A percentile compares a stretch with the other conserved stretches of the same genome.
Evolutionary conservation across 2,797 vertebrate genomes (phyloP).

Genomic region (Enteromius afrohamiltoni): DNA sequence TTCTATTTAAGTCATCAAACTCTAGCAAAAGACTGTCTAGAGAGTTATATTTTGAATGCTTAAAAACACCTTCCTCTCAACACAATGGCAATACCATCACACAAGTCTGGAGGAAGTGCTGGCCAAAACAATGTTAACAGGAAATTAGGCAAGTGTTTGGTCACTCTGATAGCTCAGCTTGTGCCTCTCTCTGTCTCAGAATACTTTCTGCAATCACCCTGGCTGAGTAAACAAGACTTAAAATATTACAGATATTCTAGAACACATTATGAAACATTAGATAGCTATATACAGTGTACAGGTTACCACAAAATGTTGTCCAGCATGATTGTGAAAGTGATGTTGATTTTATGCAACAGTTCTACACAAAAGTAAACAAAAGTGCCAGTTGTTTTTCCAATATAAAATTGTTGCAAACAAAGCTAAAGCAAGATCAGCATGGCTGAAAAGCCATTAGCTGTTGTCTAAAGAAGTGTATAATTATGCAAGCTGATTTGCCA

Average conservation of each 20-base stretch:
- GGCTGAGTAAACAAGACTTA: constrained; percentile 16
- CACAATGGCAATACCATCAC: constrained; percentile 62
- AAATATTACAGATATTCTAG: constrained; percentile 4
- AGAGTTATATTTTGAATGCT: constrained; percentile 56
- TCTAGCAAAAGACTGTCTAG: constrained; percentile 13
- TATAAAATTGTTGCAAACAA: not conserved
- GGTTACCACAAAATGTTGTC: not conserved
- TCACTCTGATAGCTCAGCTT: constrained; percentile 54
- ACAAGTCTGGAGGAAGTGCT: constrained; percentile 57
- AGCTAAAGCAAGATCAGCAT: not conserved
- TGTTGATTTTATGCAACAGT: not conserved
- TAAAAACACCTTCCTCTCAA: constrained; percentile 53
- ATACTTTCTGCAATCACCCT: constrained; percentile 11
- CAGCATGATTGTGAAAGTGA: not conserved
- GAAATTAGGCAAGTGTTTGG: constrained; percentile 60
- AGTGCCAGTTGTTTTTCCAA: not conserved
- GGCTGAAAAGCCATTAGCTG: not conserved
- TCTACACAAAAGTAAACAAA: not conserved
- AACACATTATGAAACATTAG: not conserved
- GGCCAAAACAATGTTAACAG: constrained; percentile 63
- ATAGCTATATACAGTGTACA: not conserved
- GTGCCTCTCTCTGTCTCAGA: constrained; percentile 49
- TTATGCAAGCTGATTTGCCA: constrained; percentile 54
- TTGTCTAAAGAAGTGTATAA: not conserved
- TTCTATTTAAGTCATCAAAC: constrained; percentile 10